These are phyloP conservation scores for Lordiphosa collinella DNA, from an alignment of 1,140 invertebrate genomes.

Conservation along the genomic window DNA sequence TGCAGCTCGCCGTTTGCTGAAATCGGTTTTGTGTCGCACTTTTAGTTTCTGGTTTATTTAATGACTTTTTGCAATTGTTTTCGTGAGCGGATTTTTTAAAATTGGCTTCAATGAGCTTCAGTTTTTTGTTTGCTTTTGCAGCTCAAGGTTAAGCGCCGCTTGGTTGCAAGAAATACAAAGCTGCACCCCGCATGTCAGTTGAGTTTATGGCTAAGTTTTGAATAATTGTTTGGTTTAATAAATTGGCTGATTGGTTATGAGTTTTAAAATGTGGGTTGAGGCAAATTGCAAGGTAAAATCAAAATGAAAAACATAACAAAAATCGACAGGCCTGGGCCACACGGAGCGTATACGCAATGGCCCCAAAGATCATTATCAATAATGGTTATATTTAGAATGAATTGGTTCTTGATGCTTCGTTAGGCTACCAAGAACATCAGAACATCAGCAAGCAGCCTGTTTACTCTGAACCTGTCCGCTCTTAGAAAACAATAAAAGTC, in stretches of 20 bases:
- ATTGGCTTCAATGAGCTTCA: slow-evolving; percentile 58
- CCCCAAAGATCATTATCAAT: no score
- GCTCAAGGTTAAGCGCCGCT: slow-evolving; percentile 64
- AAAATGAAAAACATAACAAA: not conserved
- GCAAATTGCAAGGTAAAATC: slow-evolving; percentile 25
- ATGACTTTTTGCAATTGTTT: slow-evolving; percentile 75
- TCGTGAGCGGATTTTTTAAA: slow-evolving; percentile 75
- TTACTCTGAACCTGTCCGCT: no score
- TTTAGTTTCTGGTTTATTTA: slow-evolving; percentile 75
- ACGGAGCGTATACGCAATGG: slow-evolving; percentile 31
- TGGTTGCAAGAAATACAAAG: slow-evolving; percentile 62
- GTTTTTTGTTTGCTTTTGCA: slow-evolving; percentile 10
- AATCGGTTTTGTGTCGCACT: slow-evolving; percentile 52
- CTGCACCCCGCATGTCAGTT: slow-evolving; percentile 33
- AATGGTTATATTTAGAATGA: no score
- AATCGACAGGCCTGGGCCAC: slow-evolving; percentile 32
- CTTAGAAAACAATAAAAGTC: no score
- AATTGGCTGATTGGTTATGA: slow-evolving; percentile 59
- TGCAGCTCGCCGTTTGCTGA: slow-evolving; percentile 52
- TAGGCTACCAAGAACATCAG: no score
- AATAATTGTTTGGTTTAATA: slow-evolving; percentile 57
- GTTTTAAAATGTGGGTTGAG: slow-evolving; percentile 59
- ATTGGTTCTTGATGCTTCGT: no score
- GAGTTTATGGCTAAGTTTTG: slow-evolving; percentile 57
- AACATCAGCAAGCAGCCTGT: no score